Percentiles rank a stretch among this genome's conserved stretches.
These are phyloP conservation scores for Plecturocebus donacophilus DNA, from an alignment of 2,113 vertebrate genomes.

Conservation along the genomic window DNA sequence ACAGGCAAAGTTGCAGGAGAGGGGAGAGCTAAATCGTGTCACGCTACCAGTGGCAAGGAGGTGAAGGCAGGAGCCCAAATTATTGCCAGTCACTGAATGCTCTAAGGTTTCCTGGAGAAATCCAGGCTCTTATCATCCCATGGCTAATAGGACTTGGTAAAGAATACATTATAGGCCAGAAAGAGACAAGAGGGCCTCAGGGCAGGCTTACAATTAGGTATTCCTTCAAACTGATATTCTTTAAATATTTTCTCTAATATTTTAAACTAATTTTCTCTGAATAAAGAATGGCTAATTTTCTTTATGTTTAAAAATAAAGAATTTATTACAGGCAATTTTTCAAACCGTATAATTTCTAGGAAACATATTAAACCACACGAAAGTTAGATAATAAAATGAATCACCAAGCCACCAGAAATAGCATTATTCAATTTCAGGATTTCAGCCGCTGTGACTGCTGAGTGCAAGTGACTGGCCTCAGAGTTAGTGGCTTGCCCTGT, in stretches of 20 bases:
- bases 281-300: slow-evolving; percentile 12
- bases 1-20: background rate
- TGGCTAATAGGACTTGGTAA: background rate
- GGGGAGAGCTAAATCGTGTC: background rate
- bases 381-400: slow-evolving; percentile 52
- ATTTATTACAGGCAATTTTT: slow-evolving; percentile 50
- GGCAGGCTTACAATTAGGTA: background rate
- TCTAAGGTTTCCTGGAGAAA: background rate
- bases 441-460: background rate
- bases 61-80: background rate
- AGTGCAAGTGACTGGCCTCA: background rate
- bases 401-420: background rate
- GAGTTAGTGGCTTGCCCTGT: background rate
- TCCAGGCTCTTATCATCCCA: background rate
- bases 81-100: background rate
- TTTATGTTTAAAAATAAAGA: slow-evolving; percentile 33
- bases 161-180: background rate
- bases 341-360: slow-evolving; percentile 30
- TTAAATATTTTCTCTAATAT: slow-evolving; percentile 16
- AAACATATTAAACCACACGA: slow-evolving; percentile 39
- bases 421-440: background rate
- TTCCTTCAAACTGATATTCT: slow-evolving; percentile 5
- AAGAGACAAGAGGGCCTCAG: no score
- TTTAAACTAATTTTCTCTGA: slow-evolving; percentile 48
- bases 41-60: background rate